Evolutionary conservation across 2,113 vertebrate genomes (phyloP).

Genomic region (Ivindomyrus marchei): DNA sequence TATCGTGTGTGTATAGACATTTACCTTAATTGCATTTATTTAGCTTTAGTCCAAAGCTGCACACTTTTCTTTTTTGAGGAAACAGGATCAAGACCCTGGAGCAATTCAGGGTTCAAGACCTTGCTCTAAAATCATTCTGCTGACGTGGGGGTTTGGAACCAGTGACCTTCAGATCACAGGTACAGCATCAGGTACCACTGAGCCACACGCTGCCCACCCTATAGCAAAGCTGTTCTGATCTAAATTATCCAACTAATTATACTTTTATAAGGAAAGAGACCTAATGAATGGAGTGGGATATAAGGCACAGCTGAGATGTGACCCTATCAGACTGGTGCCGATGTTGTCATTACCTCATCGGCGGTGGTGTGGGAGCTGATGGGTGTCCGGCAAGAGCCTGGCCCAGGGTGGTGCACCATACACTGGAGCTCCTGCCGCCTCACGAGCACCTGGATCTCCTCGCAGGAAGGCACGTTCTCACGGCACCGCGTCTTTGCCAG

Average conservation of each 20-base stretch:
- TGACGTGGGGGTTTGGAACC: neutral
- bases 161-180: neutral
- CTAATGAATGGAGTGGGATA: neutral
- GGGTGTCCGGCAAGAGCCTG: constrained; percentile 72
- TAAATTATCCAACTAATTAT: neutral
- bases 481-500: constrained; percentile 77
- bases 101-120: neutral
- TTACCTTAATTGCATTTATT: neutral
- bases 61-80: no score
- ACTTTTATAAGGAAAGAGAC: neutral
- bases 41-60: neutral
- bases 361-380: constrained; percentile 91
- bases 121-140: neutral
- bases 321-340: neutral
- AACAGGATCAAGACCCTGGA: neutral
- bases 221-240: neutral
- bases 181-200: neutral
- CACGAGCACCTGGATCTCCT: constrained; percentile 86
- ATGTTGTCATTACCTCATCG: constrained; percentile 68
- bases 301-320: neutral
- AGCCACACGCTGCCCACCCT: neutral
- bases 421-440: constrained; percentile 77
- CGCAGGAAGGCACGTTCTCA: constrained; percentile 84
- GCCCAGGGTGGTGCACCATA: constrained; percentile 78
- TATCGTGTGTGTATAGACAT: neutral